phyloP scores from a whole-genome alignment of 2,888 invertebrate genomes.

The Agapostemon virescens region DNA sequence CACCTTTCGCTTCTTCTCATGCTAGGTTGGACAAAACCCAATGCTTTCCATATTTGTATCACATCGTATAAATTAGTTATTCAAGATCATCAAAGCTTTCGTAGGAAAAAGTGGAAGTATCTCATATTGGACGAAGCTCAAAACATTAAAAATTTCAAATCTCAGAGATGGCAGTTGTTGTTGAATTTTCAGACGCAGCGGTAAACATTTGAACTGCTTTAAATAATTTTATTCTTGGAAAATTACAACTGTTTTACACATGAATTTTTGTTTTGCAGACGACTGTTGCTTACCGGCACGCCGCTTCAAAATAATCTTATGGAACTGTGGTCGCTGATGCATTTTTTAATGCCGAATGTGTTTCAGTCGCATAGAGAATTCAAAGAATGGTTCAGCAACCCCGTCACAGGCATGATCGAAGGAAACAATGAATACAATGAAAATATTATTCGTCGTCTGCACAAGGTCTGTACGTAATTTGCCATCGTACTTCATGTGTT shows the following conservation, averaged over 20 bases:
- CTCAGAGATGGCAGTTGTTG: conserved; percentile 98
- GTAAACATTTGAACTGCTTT: conserved; percentile 79
- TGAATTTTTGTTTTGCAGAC: conserved; percentile 81
- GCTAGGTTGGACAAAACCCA: conserved; percentile 96
- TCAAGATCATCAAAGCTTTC: conserved; percentile 98
- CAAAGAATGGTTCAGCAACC: conserved; percentile 99
- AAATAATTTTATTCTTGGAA: neutral
- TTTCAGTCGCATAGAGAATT: conserved; percentile 98
- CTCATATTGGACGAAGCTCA: conserved; percentile 99
- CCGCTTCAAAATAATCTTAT: conserved; percentile 97
- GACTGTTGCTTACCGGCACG: conserved; percentile 95
- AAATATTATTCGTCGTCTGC: conserved; percentile 91
- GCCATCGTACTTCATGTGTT: conserved; percentile 52
- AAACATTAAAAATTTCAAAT: conserved; percentile 99
- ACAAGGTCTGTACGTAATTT: conserved; percentile 86
- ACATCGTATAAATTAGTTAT: conserved; percentile 99
- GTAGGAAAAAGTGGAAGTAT: conserved; percentile 99
- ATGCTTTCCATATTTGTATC: conserved; percentile 98
- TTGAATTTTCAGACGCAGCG: conserved; percentile 96
- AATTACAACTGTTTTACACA: neutral
- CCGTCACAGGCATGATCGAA: conserved; percentile 97
- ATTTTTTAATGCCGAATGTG: conserved; percentile 98
- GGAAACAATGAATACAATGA: conserved; percentile 95
- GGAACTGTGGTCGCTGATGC: conserved; percentile 99
- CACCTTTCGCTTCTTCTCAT: conserved; percentile 18